Percentiles rank a stretch among this genome's conserved stretches.
These are phyloP conservation scores for Hoplodrina ambigua DNA, from an alignment of 2,888 invertebrate species.

Conservation along the genomic window DNA sequence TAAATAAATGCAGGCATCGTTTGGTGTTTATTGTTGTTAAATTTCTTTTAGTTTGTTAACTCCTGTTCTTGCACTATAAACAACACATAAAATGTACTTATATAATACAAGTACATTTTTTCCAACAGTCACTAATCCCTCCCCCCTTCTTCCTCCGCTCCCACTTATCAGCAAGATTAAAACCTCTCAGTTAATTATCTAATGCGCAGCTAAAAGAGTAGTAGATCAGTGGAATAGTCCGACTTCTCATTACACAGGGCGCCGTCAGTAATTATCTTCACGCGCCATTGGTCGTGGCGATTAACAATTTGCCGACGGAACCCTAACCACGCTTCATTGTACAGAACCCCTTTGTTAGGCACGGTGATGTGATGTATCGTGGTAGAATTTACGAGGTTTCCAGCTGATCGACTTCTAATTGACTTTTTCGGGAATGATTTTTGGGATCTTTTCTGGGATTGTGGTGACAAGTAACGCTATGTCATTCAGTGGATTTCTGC, in stretches of 20 bases:
- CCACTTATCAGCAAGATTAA: slow-evolving; percentile 13
- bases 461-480: slow-evolving; percentile 1
- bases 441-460: slow-evolving; percentile 8
- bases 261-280: slow-evolving; percentile 80
- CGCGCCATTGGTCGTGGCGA: slow-evolving; percentile 79
- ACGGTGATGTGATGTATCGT: slow-evolving; percentile 61
- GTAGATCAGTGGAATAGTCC: slow-evolving; percentile 42
- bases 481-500: not conserved
- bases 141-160: not conserved
- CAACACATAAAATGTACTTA: too few relatives aligned
- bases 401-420: slow-evolving; percentile 52
- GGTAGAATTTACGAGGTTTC: slow-evolving; percentile 47
- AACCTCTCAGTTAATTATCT: slow-evolving; percentile 44
- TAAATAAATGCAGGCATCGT: too few relatives aligned
- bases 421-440: slow-evolving; percentile 44
- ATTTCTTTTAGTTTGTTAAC: too few relatives aligned
- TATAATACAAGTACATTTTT: not conserved
- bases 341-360: slow-evolving; percentile 74
- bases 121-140: not conserved
- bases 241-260: slow-evolving; percentile 66
- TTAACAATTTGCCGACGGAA: slow-evolving; percentile 77
- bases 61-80: too few relatives aligned
- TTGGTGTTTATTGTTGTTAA: too few relatives aligned
- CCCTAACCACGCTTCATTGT: slow-evolving; percentile 67
- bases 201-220: slow-evolving; percentile 30